Evolutionary conservation across 2,888 invertebrate genomes (phyloP).

Genomic region (Phaonia tiefii): DNA sequence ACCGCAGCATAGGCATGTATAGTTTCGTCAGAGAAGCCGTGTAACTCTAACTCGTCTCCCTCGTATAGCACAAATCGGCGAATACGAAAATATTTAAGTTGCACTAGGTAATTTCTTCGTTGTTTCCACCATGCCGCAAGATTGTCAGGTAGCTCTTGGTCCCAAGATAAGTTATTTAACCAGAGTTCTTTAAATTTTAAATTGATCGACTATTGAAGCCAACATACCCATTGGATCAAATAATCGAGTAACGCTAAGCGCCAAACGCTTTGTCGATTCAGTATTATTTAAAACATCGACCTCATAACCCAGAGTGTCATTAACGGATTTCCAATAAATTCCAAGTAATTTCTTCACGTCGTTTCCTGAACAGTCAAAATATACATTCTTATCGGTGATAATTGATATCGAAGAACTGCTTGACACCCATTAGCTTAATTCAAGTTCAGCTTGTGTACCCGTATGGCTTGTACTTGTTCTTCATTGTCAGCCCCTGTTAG

Average conservation of each 20-base stretch:
- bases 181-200: background rate
- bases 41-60: background rate
- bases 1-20: constrained; percentile 35
- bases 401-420: constrained; percentile 4
- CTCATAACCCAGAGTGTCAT: constrained; percentile 16
- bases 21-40: constrained; percentile 41
- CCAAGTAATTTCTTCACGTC: constrained; percentile 33
- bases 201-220: background rate
- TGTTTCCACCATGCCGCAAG: constrained; percentile 3
- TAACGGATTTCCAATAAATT: constrained; percentile 11
- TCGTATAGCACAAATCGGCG: constrained; percentile 10
- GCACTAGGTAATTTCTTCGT: constrained; percentile 6
- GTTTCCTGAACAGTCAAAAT: constrained; percentile 6
- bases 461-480: background rate
- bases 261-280: too few species aligned
- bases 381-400: background rate
- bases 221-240: too few species aligned
- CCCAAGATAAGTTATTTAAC: constrained; percentile 30
- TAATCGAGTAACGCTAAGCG: too few species aligned
- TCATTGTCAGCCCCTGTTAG: constrained; percentile 51
- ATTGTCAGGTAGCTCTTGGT: constrained; percentile 28
- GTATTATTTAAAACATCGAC: too few species aligned
- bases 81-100: background rate
- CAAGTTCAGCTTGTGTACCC: background rate
- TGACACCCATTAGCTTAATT: constrained; percentile 39